A percentile compares a stretch with the other conserved stretches of the same genome.
Conservation (phyloP, 2,888 invertebrate species). For the Chydorus sphaericus region DNA sequence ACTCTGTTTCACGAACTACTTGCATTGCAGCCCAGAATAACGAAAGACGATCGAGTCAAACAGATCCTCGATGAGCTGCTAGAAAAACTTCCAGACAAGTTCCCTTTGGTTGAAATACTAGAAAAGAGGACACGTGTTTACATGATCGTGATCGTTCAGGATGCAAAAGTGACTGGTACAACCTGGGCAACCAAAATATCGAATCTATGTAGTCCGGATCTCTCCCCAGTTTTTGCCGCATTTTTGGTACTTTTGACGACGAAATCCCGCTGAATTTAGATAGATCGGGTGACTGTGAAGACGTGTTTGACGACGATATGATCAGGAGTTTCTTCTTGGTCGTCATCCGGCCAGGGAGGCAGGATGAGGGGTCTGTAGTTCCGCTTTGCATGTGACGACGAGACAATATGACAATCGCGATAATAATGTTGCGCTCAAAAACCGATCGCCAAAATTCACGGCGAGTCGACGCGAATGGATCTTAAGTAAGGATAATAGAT, state of each 20-base stretch:
- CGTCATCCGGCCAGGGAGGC: slow-evolving; percentile 49
- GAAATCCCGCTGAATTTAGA: slow-evolving; percentile 74
- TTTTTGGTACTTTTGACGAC: slow-evolving; percentile 52
- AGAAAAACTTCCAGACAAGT: slow-evolving; percentile 89
- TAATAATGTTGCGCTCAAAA: slow-evolving; percentile 71
- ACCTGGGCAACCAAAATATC: slow-evolving; percentile 76
- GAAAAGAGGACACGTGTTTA: slow-evolving; percentile 84
- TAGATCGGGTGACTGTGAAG: slow-evolving; percentile 62
- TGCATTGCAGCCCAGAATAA: slow-evolving; percentile 89
- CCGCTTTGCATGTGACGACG: too few relatives aligned
- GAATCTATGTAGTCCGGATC: slow-evolving; percentile 40
- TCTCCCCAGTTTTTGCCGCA: too few relatives aligned
- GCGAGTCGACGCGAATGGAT: slow-evolving; percentile 72
- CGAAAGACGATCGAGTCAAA: slow-evolving; percentile 86
- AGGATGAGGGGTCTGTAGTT: slow-evolving; percentile 58
- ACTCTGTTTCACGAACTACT: slow-evolving; percentile 85
- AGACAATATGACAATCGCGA: slow-evolving; percentile 80
- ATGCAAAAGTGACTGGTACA: slow-evolving; percentile 77
- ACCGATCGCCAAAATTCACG: slow-evolving; percentile 94
- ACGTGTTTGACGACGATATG: slow-evolving; percentile 75
- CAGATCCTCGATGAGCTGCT: slow-evolving; percentile 86
- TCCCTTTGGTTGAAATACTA: slow-evolving; percentile 86
- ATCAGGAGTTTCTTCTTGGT: slow-evolving; percentile 67
- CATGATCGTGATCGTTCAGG: slow-evolving; percentile 87
- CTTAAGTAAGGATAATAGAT: slow-evolving; percentile 81